phyloP scores from a whole-genome alignment of 2,113 vertebrate genomes.

The Axis porcinus region DNA sequence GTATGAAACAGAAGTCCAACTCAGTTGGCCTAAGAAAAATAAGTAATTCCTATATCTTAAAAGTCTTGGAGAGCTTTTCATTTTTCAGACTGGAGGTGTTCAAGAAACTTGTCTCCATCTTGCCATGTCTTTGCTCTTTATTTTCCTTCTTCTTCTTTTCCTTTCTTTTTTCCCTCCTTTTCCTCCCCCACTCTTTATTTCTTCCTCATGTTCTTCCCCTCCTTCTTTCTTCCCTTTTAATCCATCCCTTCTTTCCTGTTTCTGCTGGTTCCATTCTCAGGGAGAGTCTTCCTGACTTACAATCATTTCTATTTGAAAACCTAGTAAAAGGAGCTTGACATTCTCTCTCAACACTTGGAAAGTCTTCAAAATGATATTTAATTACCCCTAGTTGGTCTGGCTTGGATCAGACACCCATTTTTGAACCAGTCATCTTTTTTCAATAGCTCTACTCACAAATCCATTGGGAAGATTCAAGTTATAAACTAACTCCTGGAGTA shows the following conservation, averaged over 20 bases:
- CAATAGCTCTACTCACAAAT: not conserved
- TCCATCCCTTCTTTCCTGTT: not conserved
- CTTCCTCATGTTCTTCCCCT: too few relatives aligned
- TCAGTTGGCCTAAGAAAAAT: not conserved
- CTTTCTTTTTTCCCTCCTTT: not conserved
- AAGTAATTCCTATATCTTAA: not conserved
- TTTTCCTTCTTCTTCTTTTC: not conserved
- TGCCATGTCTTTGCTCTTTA: not conserved
- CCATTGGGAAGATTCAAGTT: not conserved
- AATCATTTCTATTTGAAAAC: not conserved
- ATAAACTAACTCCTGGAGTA: not conserved
- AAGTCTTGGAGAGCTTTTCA: not conserved
- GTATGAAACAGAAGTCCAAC: not conserved
- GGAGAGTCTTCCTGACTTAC: not conserved
- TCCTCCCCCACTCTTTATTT: not conserved
- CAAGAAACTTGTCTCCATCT: not conserved
- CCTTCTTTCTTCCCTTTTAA: not conserved
- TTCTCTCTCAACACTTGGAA: not conserved
- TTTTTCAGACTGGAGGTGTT: not conserved
- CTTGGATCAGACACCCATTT: not conserved
- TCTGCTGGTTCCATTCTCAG: not conserved
- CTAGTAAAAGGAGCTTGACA: not conserved
- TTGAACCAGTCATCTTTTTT: not conserved
- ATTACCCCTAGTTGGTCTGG: not conserved
- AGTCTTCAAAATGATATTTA: not conserved